A percentile compares a stretch with the other conserved stretches of the same genome.
Conservation (phyloP, 2,113 vertebrate genomes). For the Bothrops jararaca region DNA sequence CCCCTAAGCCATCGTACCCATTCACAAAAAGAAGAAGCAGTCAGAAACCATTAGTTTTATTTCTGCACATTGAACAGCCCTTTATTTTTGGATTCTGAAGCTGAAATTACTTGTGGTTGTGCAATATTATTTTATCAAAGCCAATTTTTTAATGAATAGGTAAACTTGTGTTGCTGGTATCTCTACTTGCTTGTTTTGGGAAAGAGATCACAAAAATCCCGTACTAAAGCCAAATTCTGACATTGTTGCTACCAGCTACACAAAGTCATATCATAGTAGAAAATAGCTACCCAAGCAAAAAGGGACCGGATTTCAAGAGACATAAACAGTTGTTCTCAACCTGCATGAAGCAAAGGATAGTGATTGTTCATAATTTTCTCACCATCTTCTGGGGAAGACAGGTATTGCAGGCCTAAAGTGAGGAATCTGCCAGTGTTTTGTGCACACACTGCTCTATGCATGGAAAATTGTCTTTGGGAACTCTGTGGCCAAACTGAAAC, state of each 20-base stretch:
- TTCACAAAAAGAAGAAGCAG: not conserved
- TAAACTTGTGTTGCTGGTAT: not conserved
- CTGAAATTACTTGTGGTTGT: not conserved
- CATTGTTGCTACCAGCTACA: not conserved
- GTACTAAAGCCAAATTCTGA: not conserved
- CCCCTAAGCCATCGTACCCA: too few relatives aligned
- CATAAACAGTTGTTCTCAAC: not conserved
- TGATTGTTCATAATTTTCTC: not conserved
- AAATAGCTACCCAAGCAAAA: not conserved
- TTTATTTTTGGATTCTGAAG: not conserved
- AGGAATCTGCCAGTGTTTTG: not conserved
- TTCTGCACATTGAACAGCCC: not conserved
- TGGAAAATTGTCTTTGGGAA: not conserved
- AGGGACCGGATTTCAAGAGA: not conserved
- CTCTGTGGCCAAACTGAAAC: not conserved
- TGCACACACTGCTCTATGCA: not conserved
- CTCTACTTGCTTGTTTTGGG: not conserved
- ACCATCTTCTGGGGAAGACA: conserved; percentile 33
- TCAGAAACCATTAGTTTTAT: not conserved
- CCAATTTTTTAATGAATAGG: not conserved
- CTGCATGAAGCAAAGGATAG: not conserved
- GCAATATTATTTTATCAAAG: not conserved
- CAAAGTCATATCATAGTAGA: not conserved
- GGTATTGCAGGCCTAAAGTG: not conserved
- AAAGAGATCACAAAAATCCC: not conserved